phyloP scores from a whole-genome alignment of 2,888 invertebrate genomes.

The Trachelus iudaicus region DNA sequence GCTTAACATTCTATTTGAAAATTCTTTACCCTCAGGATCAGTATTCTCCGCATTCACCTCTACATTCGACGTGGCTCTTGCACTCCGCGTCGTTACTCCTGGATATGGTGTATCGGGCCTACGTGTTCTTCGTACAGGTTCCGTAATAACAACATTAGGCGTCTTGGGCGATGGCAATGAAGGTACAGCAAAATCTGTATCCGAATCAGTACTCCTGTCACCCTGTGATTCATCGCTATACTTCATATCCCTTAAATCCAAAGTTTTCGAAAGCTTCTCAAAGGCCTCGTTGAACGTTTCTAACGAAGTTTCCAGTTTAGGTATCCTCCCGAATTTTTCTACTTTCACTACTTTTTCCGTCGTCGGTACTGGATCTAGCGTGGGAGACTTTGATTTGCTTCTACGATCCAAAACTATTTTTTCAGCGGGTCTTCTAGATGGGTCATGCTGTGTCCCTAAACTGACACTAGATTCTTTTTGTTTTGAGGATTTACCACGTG shows the following conservation, averaged over 20 bases:
- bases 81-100: slow-evolving; percentile 13
- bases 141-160: neutral
- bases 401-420: neutral
- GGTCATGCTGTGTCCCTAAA: neutral
- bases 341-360: neutral
- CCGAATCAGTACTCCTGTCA: neutral
- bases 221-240: neutral
- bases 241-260: neutral
- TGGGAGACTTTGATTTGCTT: neutral
- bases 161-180: neutral
- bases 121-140: slow-evolving; percentile 6
- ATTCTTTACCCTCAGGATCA: neutral
- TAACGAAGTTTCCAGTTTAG: neutral
- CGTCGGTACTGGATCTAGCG: neutral
- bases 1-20: neutral
- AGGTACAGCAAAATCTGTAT: neutral
- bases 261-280: neutral
- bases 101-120: slow-evolving; percentile 25
- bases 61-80: neutral
- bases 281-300: neutral
- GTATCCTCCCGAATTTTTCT: neutral
- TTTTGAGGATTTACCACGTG: neutral
- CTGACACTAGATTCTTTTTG: neutral
- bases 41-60: neutral
- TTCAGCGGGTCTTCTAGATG: neutral